Base-by-base conservation (phyloP, 2,113 vertebrate genomes). In the Epinephelus fuscoguttatus region DNA sequence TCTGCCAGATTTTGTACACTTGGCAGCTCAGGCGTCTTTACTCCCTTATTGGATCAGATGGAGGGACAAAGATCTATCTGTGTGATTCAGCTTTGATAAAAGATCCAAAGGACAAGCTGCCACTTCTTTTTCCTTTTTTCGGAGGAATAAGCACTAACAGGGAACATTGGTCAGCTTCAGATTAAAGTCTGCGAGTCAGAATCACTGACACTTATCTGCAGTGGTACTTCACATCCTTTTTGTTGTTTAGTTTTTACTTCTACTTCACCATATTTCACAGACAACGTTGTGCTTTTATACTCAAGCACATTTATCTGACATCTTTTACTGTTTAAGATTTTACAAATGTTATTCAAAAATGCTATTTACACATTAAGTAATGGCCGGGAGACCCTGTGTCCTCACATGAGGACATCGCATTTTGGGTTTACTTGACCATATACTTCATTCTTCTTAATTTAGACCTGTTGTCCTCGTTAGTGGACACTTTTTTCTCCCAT, bases 91-190 rank as follows among this genome's bases (percentile, higher is more conserved):
- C 75, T 62, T 64, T 23, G 71, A 84, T 70, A 62, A 73, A 82
- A 82, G 71, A 78, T 73, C 82, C 73, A 78, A 72, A 68, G 61
- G 49, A 82, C 66, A 83, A 74, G 74, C 84, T 64, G 74, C 21
- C 84, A 79, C 66, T 70, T 37, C 30, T 30, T 37, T 37, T 37
- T 37, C 33, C 33, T 66, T 37, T 37, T 66, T 84, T 18, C 56
- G 53, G 50, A 81, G 37, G 61, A 82, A 47, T 42, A 21, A 73
- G 56, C 66, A 64, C 57, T 30, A 66, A 76, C 33, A 12, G 50
- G 52, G 73, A 27, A 52, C n/a, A 78, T 6, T 27, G 61, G 40
- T 33, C 63, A 49, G 68, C 53, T 85, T 60, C 47, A 27, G 9
- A 73, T 59, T 21, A 70, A 18, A 49, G 63, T 27, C 56, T 63